phyloP scores from a whole-genome alignment of 2,797 vertebrate genomes.

The Takifugu rubripes region DNA sequence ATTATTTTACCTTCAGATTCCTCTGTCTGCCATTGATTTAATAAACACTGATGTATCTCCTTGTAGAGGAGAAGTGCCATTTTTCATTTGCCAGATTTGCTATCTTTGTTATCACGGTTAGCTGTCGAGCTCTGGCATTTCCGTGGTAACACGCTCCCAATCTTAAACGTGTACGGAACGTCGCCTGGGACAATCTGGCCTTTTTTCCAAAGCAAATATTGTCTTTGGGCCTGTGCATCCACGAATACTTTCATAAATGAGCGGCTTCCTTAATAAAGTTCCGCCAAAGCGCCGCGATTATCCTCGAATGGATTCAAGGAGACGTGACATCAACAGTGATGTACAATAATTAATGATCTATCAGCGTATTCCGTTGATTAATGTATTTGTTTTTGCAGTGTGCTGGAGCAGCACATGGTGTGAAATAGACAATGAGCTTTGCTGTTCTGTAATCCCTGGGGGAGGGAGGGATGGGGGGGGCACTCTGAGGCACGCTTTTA shows the following conservation, averaged over 20 bases:
- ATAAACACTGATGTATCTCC: conserved; percentile 88
- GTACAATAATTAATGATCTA: conserved; percentile 75
- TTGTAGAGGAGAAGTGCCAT: conserved; percentile 84
- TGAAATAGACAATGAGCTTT: conserved; percentile 66
- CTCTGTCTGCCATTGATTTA: conserved; percentile 88
- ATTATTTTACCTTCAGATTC: conserved; percentile 91
- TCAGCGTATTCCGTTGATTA: conserved; percentile 72
- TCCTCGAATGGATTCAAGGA: conserved; percentile 70
- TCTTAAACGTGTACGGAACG: conserved; percentile 50
- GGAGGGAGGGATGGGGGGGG: conserved; percentile 27
- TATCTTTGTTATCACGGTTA: conserved; percentile 74
- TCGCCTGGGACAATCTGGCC: conserved; percentile 29
- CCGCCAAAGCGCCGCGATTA: conserved; percentile 65
- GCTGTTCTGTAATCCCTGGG: conserved; percentile 60
- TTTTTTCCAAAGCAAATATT: conserved; percentile 58
- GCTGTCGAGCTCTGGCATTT: conserved; percentile 72
- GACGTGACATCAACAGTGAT: conserved; percentile 71
- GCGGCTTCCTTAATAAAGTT: conserved; percentile 72
- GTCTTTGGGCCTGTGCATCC: conserved; percentile 42
- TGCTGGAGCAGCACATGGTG: conserved; percentile 72
- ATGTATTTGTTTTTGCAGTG: conserved; percentile 76
- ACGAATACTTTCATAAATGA: conserved; percentile 60
- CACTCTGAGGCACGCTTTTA: conserved; percentile 22
- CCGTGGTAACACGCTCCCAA: conserved; percentile 54
- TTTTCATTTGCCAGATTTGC: conserved; percentile 75